Conservation (phyloP, 2,888 invertebrate genomes). For the Eucera pruinosa region DNA sequence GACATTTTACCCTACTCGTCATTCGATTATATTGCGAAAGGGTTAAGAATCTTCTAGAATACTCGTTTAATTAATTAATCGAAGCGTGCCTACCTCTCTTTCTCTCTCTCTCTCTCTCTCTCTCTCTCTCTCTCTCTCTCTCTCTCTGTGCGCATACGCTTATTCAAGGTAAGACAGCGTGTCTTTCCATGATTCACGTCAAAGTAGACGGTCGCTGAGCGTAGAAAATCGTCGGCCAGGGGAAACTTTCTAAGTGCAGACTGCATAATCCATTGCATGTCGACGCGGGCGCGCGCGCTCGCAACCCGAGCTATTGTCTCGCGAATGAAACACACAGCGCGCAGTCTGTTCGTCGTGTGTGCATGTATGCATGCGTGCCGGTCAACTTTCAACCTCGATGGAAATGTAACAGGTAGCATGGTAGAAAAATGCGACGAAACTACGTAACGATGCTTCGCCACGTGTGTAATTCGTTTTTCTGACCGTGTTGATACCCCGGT, state of each 20-base stretch:
- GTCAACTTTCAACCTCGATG: slow-evolving; percentile 59
- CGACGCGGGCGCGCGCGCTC: slow-evolving; percentile 9
- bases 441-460: slow-evolving; percentile 13
- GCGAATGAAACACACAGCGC: slow-evolving; percentile 3
- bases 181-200: slow-evolving; percentile 34
- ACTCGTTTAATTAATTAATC: too few species aligned
- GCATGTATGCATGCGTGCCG: slow-evolving; percentile 26
- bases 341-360: background rate
- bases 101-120: too few species aligned
- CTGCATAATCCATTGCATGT: slow-evolving; percentile 70
- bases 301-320: slow-evolving; percentile 12
- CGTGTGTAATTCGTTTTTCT: slow-evolving; percentile 26
- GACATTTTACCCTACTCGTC: too few species aligned
- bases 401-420: slow-evolving; percentile 67
- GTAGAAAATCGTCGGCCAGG: slow-evolving; percentile 61
- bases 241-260: slow-evolving; percentile 70
- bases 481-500: background rate
- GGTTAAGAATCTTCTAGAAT: too few species aligned
- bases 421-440: slow-evolving; percentile 14
- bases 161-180: background rate
- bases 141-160: background rate
- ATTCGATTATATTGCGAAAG: too few species aligned
- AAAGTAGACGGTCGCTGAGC: slow-evolving; percentile 21
- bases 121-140: background rate
- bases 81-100: too few species aligned